Percentiles rank a stretch among this genome's conserved stretches.
These are phyloP conservation scores for Hylaeus volcanicus DNA, from an alignment of 1,140 invertebrate genomes.

Conservation along the genomic window DNA sequence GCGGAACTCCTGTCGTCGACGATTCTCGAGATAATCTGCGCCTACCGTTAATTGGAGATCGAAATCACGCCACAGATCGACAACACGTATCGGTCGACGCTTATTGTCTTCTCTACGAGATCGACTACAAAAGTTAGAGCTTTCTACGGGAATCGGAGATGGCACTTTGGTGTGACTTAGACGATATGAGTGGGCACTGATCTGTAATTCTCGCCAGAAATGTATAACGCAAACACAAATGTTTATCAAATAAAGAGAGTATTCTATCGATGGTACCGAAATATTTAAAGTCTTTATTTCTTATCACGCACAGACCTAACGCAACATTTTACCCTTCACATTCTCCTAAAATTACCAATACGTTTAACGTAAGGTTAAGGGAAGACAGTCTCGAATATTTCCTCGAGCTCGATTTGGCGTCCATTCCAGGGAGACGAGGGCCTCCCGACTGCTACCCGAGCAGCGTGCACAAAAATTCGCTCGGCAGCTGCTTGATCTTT, in stretches of 20 bases:
- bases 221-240: too few relatives aligned
- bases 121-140: neutral
- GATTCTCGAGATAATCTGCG: slow-evolving; percentile 4
- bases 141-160: neutral
- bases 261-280: too few relatives aligned
- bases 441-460: neutral
- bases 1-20: slow-evolving; percentile 1
- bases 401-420: neutral
- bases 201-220: too few relatives aligned
- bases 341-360: too few relatives aligned
- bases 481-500: slow-evolving; percentile 65
- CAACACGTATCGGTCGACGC: neutral
- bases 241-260: too few relatives aligned
- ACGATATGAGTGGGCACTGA: too few relatives aligned
- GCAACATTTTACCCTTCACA: too few relatives aligned
- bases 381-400: neutral
- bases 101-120: neutral
- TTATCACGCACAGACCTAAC: too few relatives aligned
- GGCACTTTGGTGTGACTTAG: neutral
- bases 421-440: neutral
- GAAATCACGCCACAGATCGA: neutral
- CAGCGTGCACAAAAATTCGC: slow-evolving; percentile 56
- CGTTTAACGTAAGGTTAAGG: too few relatives aligned
- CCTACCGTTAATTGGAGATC: slow-evolving; percentile 5
- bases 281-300: too few relatives aligned